Evolutionary conservation across 2,797 vertebrate genomes (phyloP), one percentile per base, ranked within the genome.

Genomic region (Ctenochaetus hawaiiensis): DNA sequence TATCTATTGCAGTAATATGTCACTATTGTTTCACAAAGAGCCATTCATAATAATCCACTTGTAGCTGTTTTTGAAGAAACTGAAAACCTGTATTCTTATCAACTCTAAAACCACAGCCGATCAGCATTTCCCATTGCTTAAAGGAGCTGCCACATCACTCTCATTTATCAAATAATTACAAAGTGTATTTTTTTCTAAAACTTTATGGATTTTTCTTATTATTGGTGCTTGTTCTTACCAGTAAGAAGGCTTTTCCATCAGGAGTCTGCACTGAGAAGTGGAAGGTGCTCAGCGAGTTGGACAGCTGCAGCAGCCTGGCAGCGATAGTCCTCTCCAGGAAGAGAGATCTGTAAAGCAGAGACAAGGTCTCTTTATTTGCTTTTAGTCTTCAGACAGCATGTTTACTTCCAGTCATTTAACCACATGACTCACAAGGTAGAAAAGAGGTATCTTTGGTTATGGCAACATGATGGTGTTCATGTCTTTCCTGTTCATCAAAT

Each of bases 241-340:
- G 85, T 87, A 98, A 79, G 65, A 96, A 96, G 9, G 88, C 79
- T 89, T 95, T 97, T 77, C 93, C 95, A 69, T 96, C 91, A n/a
- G 96, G 95, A 14, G 93, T 96, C 93, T 97, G 96, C 89, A 99
- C 58, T 8, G 89, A 93, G 89, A 98, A 98, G 87, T 97, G 96
- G 90, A 98, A 99, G 0, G 94, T 96, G 84, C 96, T 97, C 91
- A 96, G 95, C 1, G 95, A 83, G 80, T 90, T 93, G 17, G 97
- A 97, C 60, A 99, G 92, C 65, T 96, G 93, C 87, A 95, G 34
- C 80, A 99, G 92, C 84, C 96, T 95, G 87, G 92, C 94, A 75
- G 97, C 95, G 67, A 98, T 1, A 0, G 91, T 63, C 23, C 77
- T 94, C 89, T 98, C 97, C 82, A 99, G 18, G 84, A 97, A 98